These are phyloP conservation scores for Metalampra italica DNA, from an alignment of 2,888 invertebrate species.

Conservation along the genomic window DNA sequence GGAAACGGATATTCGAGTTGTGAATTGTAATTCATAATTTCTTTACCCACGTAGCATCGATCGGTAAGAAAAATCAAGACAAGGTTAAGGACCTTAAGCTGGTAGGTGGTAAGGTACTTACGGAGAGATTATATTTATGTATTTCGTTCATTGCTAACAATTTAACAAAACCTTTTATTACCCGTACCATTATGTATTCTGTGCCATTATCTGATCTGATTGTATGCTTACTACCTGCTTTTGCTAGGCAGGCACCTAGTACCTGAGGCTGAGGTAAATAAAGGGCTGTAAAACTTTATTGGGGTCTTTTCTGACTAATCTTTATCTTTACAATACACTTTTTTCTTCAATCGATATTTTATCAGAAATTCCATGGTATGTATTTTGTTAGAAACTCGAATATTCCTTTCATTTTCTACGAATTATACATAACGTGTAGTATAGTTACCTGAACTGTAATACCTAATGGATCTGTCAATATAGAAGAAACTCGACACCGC, in stretches of 20 bases:
- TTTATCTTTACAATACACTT: not conserved
- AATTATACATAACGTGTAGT: not conserved
- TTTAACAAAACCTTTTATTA: not conserved
- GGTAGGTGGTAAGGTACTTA: no score
- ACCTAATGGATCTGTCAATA: constrained; percentile 73
- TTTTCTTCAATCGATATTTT: not conserved
- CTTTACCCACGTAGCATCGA: not conserved
- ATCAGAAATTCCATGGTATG: not conserved
- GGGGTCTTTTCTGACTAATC: not conserved
- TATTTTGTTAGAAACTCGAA: not conserved
- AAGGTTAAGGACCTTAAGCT: constrained; percentile 13
- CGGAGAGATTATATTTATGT: not conserved
- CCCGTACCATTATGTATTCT: no score
- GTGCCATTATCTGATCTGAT: not conserved
- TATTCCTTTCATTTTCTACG: not conserved
- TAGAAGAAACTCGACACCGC: constrained; percentile 60
- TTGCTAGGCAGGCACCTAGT: no score
- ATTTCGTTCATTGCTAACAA: not conserved
- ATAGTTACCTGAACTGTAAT: constrained; percentile 12
- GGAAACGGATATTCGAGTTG: constrained; percentile 43
- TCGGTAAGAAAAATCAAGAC: constrained; percentile 1
- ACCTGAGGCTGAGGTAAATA: not conserved
- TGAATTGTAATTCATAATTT: constrained; percentile 40
- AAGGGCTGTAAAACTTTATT: not conserved
- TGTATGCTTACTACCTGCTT: not conserved